Conservation (phyloP, 2,113 vertebrate genomes). For the Neodontobutis hainanensis region DNA sequence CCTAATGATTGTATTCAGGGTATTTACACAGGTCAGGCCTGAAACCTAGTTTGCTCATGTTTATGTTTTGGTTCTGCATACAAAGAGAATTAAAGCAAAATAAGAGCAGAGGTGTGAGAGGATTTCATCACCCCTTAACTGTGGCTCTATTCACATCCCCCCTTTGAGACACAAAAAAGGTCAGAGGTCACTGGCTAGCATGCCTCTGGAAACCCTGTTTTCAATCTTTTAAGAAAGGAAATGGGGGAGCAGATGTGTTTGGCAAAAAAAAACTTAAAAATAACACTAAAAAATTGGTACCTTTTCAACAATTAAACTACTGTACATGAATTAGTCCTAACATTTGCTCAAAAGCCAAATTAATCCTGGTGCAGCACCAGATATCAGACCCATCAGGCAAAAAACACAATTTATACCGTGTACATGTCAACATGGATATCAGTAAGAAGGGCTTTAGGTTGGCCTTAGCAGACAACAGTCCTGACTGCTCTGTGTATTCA, state of each 20-base stretch:
- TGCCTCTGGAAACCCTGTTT: constrained; percentile 81
- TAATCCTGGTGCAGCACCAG: constrained; percentile 41
- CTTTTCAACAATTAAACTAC: constrained; percentile 74
- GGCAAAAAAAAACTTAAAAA: constrained; percentile 48
- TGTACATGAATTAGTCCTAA: constrained; percentile 70
- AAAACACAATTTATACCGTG: constrained; percentile 52
- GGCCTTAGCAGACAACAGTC: constrained; percentile 48
- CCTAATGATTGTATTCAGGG: constrained; percentile 80
- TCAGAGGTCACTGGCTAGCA: constrained; percentile 73
- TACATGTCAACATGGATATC: constrained; percentile 43
- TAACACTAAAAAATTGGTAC: constrained; percentile 69
- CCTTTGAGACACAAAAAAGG: constrained; percentile 70
- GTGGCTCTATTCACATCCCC: constrained; percentile 58
- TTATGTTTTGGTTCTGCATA: constrained; percentile 83
- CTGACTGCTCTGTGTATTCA: constrained; percentile 39
- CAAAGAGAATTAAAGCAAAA: constrained; percentile 79
- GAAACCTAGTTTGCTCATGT: constrained; percentile 69
- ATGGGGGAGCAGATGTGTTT: constrained; percentile 55
- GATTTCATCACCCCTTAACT: constrained; percentile 55
- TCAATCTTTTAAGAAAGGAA: constrained; percentile 71
- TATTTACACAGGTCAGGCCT: constrained; percentile 77
- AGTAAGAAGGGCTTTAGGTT: constrained; percentile 39
- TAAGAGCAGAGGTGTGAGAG: constrained; percentile 58
- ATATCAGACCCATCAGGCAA: constrained; percentile 41
- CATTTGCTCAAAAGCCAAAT: constrained; percentile 61